Percentiles rank a stretch among this genome's conserved stretches.
Evolutionary conservation across 2,888 invertebrate species (phyloP).

Genomic region (Agonopterix heracliana): DNA sequence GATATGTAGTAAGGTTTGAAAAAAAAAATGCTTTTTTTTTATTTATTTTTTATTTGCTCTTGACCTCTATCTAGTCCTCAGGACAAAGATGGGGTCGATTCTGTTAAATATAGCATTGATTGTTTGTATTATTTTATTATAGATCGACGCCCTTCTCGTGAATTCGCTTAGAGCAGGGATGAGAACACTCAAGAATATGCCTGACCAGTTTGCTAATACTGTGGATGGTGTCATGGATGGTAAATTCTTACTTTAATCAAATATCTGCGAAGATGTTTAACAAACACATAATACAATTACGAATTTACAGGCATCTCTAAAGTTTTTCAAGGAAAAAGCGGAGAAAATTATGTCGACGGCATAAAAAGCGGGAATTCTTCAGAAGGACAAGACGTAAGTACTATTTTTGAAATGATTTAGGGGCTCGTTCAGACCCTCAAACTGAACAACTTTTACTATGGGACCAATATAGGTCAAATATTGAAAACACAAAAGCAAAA

Average conservation of each 20-base stretch:
- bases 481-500: no score
- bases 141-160: conserved; percentile 82
- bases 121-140: conserved; percentile 11
- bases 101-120: not conserved
- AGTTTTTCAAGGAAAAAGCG: conserved; percentile 79
- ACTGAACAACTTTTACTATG: no score
- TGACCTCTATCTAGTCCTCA: no score
- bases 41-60: no score
- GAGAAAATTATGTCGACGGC: conserved; percentile 47
- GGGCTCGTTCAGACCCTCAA: no score
- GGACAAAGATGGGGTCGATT: no score
- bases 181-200: conserved; percentile 90
- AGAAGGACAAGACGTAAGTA: conserved; percentile 61
- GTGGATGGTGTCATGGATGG: conserved; percentile 91
- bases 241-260: conserved; percentile 19
- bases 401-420: not conserved
- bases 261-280: not conserved
- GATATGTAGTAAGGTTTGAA: no score
- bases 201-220: conserved; percentile 90
- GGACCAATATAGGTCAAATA: no score
- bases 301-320: conserved; percentile 77
- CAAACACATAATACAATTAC: not conserved
- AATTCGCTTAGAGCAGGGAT: conserved; percentile 90
- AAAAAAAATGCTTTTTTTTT: no score
- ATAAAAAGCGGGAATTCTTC: conserved; percentile 49